These are phyloP conservation scores for Nomia melanderi DNA, from an alignment of 1,140 invertebrate genomes.

Conservation along the genomic window DNA sequence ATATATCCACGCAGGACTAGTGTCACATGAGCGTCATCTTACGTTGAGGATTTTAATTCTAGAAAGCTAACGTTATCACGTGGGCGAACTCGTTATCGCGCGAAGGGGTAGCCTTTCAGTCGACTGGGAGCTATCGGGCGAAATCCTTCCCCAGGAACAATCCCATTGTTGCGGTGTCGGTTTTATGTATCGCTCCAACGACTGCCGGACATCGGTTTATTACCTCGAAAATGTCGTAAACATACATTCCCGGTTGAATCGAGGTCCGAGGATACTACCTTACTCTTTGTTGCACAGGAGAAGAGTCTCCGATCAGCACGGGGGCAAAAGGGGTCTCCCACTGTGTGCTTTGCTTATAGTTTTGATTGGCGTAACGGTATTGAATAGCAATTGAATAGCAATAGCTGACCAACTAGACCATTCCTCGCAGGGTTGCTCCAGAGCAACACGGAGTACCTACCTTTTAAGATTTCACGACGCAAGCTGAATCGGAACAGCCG, in stretches of 20 bases:
- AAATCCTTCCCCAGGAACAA: not conserved
- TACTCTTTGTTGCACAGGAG: too few species aligned
- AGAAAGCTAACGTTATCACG: not conserved
- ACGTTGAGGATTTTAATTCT: not conserved
- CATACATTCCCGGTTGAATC: not conserved
- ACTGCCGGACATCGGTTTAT: not conserved
- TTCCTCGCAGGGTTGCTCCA: too few species aligned
- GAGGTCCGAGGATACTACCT: not conserved
- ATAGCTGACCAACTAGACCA: too few species aligned
- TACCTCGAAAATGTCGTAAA: constrained; percentile 3
- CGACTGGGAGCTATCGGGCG: not conserved
- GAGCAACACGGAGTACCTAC: too few species aligned
- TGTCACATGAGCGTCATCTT: not conserved
- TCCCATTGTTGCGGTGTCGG: not conserved
- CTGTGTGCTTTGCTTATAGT: too few species aligned
- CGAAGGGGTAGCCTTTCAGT: not conserved
- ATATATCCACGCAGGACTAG: not conserved
- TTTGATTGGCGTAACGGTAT: too few species aligned
- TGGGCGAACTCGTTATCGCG: too few species aligned
- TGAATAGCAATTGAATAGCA: too few species aligned
- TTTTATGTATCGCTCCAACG: not conserved
- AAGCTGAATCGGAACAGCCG: not conserved
- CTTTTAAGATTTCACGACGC: not conserved
- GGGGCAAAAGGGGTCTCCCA: too few species aligned
- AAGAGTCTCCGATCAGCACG: too few species aligned